Base-by-base conservation (phyloP, 2,113 vertebrate genomes). In the Limnothrissa miodon region DNA sequence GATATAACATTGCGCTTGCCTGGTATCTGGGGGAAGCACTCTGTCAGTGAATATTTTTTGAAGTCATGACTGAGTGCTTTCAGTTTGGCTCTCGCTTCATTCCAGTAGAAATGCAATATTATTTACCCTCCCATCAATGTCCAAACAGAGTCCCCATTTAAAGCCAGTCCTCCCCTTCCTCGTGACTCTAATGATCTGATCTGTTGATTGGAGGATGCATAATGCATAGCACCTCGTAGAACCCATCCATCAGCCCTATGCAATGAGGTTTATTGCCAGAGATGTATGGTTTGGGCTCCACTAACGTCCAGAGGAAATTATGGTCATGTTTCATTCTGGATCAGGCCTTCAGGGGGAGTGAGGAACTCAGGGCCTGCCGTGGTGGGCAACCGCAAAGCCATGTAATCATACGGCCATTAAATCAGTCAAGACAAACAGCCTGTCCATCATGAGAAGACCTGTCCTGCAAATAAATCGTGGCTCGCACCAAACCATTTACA, bases 291-390 rank as follows among this genome's bases (percentile, higher is more conserved):
- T 2, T 33, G 33, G 66, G 25, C 66, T 74, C 33, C 66, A 74
- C 25, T 74, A 74, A 74, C 66, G 15, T 74, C 66, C 66, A 74
- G 29, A 74, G 66, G 66, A 74, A 74, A 74, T 74, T 36, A 74
- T 74, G 66, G 66, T 74, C 66, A 74, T 74, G 66, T 74, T 74
- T 74, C 66, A 74, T 74, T 15, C 66, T 74, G 11, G 11, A 74
- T 33, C 66, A 17, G 15, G 66, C 66, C 66, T 74, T 21, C 13
- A 15, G 66, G 66, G 25, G 3, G 29, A 9, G n/a, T 19, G 51
- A 23, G 51, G 51, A 56, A 56, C 51, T 5, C 51, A n/a, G 59
- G 6, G 59, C 25, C 59, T 25, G n/a, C 59, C 15, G 29, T 23
- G 0, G n/a, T 25, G 66, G 62, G 66, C 33, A 74, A 74, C 66